Conservation (phyloP, 2,797 vertebrate genomes). For the Mus spretus region DNA sequence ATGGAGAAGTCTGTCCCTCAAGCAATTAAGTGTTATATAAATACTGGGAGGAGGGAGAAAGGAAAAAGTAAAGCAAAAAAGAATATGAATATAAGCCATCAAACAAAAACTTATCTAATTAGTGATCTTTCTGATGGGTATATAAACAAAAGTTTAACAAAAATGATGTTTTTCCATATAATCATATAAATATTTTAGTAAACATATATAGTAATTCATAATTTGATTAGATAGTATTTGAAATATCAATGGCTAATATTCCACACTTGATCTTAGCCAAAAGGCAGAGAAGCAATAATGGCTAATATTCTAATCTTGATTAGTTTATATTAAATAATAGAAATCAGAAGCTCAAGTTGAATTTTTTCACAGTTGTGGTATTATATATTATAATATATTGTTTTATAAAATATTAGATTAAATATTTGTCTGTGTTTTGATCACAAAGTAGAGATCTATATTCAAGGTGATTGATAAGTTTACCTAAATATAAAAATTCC, state of each 20-base stretch:
- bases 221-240: background rate
- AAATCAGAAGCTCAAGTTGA: background rate
- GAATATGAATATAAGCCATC: background rate
- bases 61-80: background rate
- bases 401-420: background rate
- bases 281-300: too few species aligned
- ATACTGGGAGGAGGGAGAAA: background rate
- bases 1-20: background rate
- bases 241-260: background rate
- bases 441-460: background rate
- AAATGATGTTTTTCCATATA: background rate
- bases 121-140: background rate
- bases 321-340: background rate
- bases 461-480: background rate
- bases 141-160: background rate
- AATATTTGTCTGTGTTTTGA: background rate
- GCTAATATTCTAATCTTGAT: background rate
- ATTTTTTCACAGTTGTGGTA: background rate
- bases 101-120: background rate
- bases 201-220: background rate
- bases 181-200: background rate
- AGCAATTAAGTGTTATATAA: background rate
- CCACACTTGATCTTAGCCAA: too few species aligned
- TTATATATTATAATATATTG: background rate
- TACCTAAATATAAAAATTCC: too few species aligned